A percentile compares a stretch with the other conserved stretches of the same genome.
These are phyloP conservation scores for Piezodorus guildinii DNA, from an alignment of 1,140 invertebrate genomes.

Conservation along the genomic window DNA sequence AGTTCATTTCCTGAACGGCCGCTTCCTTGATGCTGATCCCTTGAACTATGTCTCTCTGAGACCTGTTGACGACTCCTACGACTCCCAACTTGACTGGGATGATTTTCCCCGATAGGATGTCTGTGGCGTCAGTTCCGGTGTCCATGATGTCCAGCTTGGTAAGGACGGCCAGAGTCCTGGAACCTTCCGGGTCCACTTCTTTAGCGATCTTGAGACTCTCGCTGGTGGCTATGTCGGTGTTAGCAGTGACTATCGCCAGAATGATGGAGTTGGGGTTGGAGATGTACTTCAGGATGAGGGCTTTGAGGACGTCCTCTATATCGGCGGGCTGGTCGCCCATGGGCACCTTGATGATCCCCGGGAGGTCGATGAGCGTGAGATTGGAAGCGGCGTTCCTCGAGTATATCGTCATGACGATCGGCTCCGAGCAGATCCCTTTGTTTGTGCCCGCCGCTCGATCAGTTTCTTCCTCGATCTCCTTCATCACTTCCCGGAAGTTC, in stretches of 20 bases:
- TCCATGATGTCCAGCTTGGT: conserved; percentile 73
- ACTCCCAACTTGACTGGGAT: conserved; percentile 69
- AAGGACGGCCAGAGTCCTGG: conserved; percentile 55
- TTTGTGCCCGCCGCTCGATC: conserved; percentile 53
- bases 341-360: conserved; percentile 48
- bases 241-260: conserved; percentile 48
- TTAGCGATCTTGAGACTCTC: conserved; percentile 50
- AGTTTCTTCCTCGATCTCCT: conserved; percentile 63
- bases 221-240: conserved; percentile 52
- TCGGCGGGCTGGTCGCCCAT: conserved; percentile 51
- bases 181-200: conserved; percentile 49
- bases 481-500: conserved; percentile 54
- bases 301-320: conserved; percentile 46
- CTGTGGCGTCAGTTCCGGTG: conserved; percentile 60
- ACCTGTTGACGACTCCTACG: conserved; percentile 62
- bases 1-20: conserved; percentile 47
- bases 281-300: conserved; percentile 46
- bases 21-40: conserved; percentile 49
- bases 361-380: conserved; percentile 49
- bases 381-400: conserved; percentile 51
- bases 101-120: conserved; percentile 54
- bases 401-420: conserved; percentile 59
- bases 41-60: conserved; percentile 56
- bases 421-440: conserved; percentile 56
- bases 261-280: conserved; percentile 40